Percentiles rank a stretch among this genome's conserved stretches.
Conservation (phyloP, 2,113 vertebrate genomes). For the Gadus macrocephalus region DNA sequence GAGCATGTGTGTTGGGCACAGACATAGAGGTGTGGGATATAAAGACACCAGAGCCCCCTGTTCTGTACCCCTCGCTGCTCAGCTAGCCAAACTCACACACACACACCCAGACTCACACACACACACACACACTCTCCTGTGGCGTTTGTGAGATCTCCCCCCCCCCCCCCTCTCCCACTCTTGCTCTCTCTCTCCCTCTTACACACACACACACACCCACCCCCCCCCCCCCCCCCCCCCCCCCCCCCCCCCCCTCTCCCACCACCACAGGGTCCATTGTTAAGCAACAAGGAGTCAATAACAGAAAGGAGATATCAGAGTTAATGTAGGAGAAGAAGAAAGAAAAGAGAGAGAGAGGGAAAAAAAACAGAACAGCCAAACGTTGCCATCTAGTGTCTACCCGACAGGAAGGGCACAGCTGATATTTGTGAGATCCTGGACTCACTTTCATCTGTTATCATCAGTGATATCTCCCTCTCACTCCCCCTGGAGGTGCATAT, state of each 20-base stretch:
- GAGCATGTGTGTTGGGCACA: neutral
- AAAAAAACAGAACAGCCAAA: conserved; percentile 60
- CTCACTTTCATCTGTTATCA: conserved; percentile 28
- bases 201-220: neutral
- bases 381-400: conserved; percentile 78
- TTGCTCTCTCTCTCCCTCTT: too few relatives aligned
- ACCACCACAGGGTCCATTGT: conserved; percentile 41
- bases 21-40: neutral
- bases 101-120: too few relatives aligned
- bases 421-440: neutral
- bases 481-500: conserved; percentile 24
- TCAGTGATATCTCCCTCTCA: conserved; percentile 19
- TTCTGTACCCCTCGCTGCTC: too few relatives aligned
- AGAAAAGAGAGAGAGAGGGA: neutral
- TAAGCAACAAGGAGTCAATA: conserved; percentile 54
- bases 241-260: too few relatives aligned
- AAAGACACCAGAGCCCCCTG: too few relatives aligned
- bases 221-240: too few relatives aligned
- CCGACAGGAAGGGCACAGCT: conserved; percentile 37
- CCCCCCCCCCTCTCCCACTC: neutral
- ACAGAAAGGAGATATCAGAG: conserved; percentile 25
- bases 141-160: too few relatives aligned
- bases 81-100: too few relatives aligned
- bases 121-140: too few relatives aligned
- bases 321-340: neutral